Conservation (phyloP, 2,888 invertebrate species). For the Nematopogon swammerdamellus region DNA sequence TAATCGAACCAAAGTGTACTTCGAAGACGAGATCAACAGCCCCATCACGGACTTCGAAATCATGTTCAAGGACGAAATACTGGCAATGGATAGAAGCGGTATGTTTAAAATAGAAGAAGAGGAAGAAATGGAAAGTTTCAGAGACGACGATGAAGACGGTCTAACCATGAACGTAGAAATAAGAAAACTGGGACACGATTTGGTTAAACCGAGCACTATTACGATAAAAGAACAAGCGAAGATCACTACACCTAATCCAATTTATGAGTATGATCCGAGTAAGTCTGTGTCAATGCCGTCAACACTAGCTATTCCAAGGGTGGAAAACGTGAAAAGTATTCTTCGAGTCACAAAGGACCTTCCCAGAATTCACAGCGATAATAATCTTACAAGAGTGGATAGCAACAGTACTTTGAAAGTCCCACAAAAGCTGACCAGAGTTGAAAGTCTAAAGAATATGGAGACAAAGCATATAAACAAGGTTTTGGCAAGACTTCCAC, state of each 20-base stretch:
- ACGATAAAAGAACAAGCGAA: conserved; percentile 45
- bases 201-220: conserved; percentile 40
- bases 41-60: conserved; percentile 52
- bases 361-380: conserved; percentile 37
- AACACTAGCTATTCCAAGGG: conserved; percentile 31
- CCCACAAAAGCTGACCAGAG: conserved; percentile 27
- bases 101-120: conserved; percentile 52
- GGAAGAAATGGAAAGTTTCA: conserved; percentile 32
- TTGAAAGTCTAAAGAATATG: conserved; percentile 43
- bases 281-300: conserved; percentile 34
- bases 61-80: conserved; percentile 50
- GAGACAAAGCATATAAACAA: conserved; percentile 41
- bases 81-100: conserved; percentile 23
- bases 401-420: conserved; percentile 23
- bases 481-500: conserved; percentile 39
- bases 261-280: conserved; percentile 38
- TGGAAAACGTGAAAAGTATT: conserved; percentile 44
- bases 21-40: conserved; percentile 47
- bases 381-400: conserved; percentile 33
- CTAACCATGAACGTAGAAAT: conserved; percentile 39
- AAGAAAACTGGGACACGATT: conserved; percentile 30
- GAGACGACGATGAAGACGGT: conserved; percentile 42
- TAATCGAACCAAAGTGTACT: conserved; percentile 46
- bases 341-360: conserved; percentile 25
- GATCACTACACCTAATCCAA: conserved; percentile 33